phyloP scores from a whole-genome alignment of 2,113 vertebrate species.

The Vanacampus margaritifer region DNA sequence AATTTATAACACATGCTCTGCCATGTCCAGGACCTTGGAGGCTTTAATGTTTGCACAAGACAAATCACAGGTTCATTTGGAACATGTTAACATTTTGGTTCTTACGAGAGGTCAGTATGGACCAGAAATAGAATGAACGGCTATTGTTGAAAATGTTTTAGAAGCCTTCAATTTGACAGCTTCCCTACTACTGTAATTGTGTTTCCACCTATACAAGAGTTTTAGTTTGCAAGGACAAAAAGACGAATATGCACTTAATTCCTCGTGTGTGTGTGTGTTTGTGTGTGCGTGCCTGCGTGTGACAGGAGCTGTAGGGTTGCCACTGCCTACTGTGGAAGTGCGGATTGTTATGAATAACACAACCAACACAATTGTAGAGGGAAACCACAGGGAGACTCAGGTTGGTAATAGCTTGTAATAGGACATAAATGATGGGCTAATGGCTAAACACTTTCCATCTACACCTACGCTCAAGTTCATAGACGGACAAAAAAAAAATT shows the following conservation, averaged over 20 bases:
- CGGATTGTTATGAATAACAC: constrained; percentile 74
- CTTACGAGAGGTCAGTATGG: neutral
- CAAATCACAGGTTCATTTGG: neutral
- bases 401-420: constrained; percentile 57
- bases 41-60: neutral
- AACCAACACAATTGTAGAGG: constrained; percentile 74
- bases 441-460: neutral
- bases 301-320: constrained; percentile 87
- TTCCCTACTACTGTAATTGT: no score
- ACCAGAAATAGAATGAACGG: neutral
- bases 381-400: constrained; percentile 74
- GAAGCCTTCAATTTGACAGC: no score
- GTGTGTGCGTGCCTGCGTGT: constrained; percentile 16
- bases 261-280: constrained; percentile 13
- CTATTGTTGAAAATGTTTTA: neutral
- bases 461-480: neutral
- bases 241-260: no score
- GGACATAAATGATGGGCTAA: neutral
- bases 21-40: neutral
- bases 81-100: neutral
- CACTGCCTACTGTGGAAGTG: constrained; percentile 82
- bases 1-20: neutral
- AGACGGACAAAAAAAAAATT: no score
- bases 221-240: no score
- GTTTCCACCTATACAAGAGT: no score